Evolutionary conservation across 2,113 vertebrate genomes (phyloP), one percentile per base, ranked within the genome.

Genomic region (Agelaius tricolor): DNA sequence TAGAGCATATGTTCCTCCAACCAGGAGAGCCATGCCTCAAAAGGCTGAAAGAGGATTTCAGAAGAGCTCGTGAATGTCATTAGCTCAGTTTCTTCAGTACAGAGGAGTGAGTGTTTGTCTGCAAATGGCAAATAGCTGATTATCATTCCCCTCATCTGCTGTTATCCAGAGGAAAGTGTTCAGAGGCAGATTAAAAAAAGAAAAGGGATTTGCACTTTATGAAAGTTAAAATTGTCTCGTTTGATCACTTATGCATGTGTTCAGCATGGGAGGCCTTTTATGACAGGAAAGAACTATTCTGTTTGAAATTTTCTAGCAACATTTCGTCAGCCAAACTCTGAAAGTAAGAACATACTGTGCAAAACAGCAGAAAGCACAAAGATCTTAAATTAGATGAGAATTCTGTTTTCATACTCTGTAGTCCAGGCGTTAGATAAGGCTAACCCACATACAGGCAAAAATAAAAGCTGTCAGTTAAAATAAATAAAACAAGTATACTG

Each of bases 11-110:
- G 5, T 82, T 89, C 20, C 35, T 91, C 13, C 84, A 91, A 1
- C 43, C 47, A 80, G 51, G 46, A 84, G 7, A 87, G 33, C 52
- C n/a, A 31, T 75, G 33, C 67, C 74, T 91, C 65, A 81, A 54
- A 92, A 86, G 33, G 33, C 73, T 71, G 33, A 67, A 72, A 91
- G 82, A 84, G 52, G 30, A 78, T 96, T 89, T 96, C 47, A 65
- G 6, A 81, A 89, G 73, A 84, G 23, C 35, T 71, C 0, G 2
- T 67, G 61, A 78, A 67, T 71, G 26, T 63, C 35, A 59, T 75
- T 90, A 76, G 67, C 41, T 88, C 74, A 9, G 2, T 79, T 82
- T 68, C 58, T 95, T 79, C 7, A 1, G 58, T 87, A 65, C 24
- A 87, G 61, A 54, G 66, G 47, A 94, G 35, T 67, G 67, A 72